Percentiles rank a stretch among this genome's conserved stretches.
These are phyloP conservation scores for Anastrepha ludens DNA, from an alignment of 1,140 invertebrate genomes.

Conservation along the genomic window DNA sequence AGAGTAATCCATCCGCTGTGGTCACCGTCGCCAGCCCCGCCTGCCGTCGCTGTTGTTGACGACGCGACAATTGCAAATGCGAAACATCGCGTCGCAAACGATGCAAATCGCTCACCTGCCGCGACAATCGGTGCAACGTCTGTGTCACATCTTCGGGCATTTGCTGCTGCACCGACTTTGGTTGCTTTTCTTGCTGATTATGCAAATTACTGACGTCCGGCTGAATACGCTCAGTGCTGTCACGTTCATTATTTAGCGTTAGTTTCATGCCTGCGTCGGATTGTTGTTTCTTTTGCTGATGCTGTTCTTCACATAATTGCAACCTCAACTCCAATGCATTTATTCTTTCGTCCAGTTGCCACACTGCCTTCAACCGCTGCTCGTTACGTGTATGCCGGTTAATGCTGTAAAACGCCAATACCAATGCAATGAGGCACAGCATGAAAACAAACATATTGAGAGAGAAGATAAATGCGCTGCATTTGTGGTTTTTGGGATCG, in stretches of 20 bases:
- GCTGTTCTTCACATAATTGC: constrained; percentile 58
- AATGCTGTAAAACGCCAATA: constrained; percentile 69
- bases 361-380: constrained; percentile 66
- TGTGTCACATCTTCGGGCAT: constrained; percentile 55
- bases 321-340: constrained; percentile 68
- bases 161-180: constrained; percentile 1
- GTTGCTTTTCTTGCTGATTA: background rate
- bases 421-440: constrained; percentile 71
- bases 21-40: constrained; percentile 62
- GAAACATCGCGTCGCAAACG: constrained; percentile 72
- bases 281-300: constrained; percentile 53
- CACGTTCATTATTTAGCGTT: constrained; percentile 52
- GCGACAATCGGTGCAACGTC: constrained; percentile 57
- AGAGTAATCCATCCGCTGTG: constrained; percentile 46
- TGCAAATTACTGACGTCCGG: constrained; percentile 6
- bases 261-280: constrained; percentile 54
- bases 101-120: constrained; percentile 66
- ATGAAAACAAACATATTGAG: constrained; percentile 70
- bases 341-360: constrained; percentile 70
- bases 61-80: constrained; percentile 68
- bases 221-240: background rate
- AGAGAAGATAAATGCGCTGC: constrained; percentile 59
- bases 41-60: constrained; percentile 71
- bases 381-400: constrained; percentile 70
- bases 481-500: background rate